These are phyloP conservation scores for Cataglyphis livida DNA, from an alignment of 2,888 invertebrate genomes.

Conservation along the genomic window DNA sequence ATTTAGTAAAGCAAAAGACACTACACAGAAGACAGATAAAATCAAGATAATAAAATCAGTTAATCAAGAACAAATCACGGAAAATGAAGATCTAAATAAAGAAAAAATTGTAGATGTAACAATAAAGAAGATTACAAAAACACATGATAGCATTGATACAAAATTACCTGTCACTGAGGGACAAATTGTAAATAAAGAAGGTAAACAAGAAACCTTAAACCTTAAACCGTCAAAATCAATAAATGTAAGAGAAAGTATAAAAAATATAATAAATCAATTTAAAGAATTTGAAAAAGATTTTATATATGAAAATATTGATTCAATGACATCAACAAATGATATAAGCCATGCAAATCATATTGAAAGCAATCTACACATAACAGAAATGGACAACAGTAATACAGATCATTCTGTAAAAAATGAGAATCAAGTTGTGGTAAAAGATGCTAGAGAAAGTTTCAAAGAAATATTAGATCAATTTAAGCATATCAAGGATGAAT, in stretches of 20 bases:
- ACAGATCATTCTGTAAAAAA: conserved; percentile 61
- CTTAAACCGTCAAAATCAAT: conserved; percentile 54
- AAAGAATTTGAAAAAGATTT: conserved; percentile 83
- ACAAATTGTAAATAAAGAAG: neutral
- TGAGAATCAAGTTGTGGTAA: conserved; percentile 63
- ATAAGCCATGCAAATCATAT: conserved; percentile 3
- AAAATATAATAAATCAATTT: conserved; percentile 83
- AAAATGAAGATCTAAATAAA: conserved; percentile 4
- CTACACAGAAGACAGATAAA: conserved; percentile 6
- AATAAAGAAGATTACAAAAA: conserved; percentile 81
- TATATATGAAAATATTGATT: conserved; percentile 73
- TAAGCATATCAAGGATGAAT: conserved; percentile 80
- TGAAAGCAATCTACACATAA: conserved; percentile 56
- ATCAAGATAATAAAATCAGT: neutral
- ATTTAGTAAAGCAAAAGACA: neutral
- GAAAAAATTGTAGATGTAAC: neutral
- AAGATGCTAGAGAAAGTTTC: conserved; percentile 80
- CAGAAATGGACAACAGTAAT: conserved; percentile 62
- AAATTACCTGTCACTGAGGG: neutral
- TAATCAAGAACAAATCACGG: neutral
- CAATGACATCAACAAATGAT: conserved; percentile 50
- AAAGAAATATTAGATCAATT: conserved; percentile 83
- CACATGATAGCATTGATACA: conserved; percentile 79
- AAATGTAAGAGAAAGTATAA: conserved; percentile 81
- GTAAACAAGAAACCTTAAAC: neutral